Base-by-base conservation (phyloP, 2,888 invertebrate species). In the Aporophyla lueneburgensis region DNA sequence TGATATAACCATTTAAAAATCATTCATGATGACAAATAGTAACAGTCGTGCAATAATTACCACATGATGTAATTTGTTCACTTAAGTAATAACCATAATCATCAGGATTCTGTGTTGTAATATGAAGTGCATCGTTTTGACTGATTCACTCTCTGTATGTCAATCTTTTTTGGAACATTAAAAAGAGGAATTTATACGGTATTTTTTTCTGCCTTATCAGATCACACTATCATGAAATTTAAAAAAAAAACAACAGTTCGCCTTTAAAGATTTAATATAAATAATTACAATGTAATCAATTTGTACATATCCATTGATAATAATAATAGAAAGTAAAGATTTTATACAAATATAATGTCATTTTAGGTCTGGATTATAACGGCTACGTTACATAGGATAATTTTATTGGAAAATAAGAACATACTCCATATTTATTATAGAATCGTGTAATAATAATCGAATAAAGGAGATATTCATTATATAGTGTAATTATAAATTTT, bases 341-440 rank as follows among this genome's bases (percentile, higher is more conserved):
- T 95, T 95, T 94, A 94, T 95, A 96, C 94, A 96, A 95, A 95
- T 95, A 95, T 95, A 95, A 95, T 95, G 95, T 95, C 93, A 95
- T 95, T 95, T 94, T 91, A 93, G 88, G 93, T 93, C 93, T 92
- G 91, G 90, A 91, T 91, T 94, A 93, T 89, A 94, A 87, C 89
- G 87, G 87, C 87, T 92, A 94, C 91, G 90, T 92, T 81, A 91
- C 88, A 92, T 87, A 91, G 89, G 92, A 88, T 90, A 93, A 92
- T 46, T 46, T 46, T 92, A 92, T 92, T 92, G 91, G 89, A 93
- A 86, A 94, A 95, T 92, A 92, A 92, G 90, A 93, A 91, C 88
- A 89, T 90, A 91, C 86, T 90, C 87, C 83, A 88, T 84, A 89
- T 89, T 86, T 82, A 88, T 70, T 69, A 63, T 83, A 88, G 76